A percentile compares a stretch with the other conserved stretches of the same genome.
Conservation (phyloP, 2,797 vertebrate genomes). For the Semaprochilodus insignis region DNA sequence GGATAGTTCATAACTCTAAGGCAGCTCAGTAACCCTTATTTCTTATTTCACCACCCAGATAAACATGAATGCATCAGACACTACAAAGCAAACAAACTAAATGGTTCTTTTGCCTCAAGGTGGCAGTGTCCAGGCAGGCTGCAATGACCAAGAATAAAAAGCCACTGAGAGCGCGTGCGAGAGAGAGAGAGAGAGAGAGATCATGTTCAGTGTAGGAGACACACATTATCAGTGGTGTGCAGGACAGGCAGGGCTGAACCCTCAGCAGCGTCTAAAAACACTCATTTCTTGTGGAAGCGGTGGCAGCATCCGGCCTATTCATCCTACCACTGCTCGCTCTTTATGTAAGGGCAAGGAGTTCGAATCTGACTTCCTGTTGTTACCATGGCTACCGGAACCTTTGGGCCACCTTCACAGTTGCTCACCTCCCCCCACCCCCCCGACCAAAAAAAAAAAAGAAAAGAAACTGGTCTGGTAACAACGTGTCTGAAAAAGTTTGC, state of each 20-base stretch:
- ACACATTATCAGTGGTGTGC: constrained; percentile 16
- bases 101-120: not conserved
- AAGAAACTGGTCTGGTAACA: no score
- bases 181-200: not conserved
- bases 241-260: constrained; percentile 8
- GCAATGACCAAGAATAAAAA: not conserved
- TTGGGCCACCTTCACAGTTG: constrained; percentile 30
- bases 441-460: not conserved
- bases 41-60: no score
- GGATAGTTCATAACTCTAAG: no score
- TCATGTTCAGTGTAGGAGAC: constrained; percentile 4
- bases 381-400: constrained; percentile 48
- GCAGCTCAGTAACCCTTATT: no score
- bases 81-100: not conserved
- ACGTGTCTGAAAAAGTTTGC: constrained; percentile 7
- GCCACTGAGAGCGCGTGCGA: not conserved
- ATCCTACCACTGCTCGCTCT: constrained; percentile 14
- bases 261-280: not conserved
- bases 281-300: constrained; percentile 5
- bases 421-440: constrained; percentile 13
- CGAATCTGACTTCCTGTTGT: constrained; percentile 31
- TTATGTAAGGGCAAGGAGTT: constrained; percentile 40
- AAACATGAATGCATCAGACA: not conserved
- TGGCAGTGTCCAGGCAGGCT: constrained; percentile 23
- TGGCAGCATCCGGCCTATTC: constrained; percentile 25